Evolutionary conservation across 2,113 vertebrate genomes (phyloP), one percentile per base, ranked within the genome.

Genomic region (Bambusicola thoracicus): DNA sequence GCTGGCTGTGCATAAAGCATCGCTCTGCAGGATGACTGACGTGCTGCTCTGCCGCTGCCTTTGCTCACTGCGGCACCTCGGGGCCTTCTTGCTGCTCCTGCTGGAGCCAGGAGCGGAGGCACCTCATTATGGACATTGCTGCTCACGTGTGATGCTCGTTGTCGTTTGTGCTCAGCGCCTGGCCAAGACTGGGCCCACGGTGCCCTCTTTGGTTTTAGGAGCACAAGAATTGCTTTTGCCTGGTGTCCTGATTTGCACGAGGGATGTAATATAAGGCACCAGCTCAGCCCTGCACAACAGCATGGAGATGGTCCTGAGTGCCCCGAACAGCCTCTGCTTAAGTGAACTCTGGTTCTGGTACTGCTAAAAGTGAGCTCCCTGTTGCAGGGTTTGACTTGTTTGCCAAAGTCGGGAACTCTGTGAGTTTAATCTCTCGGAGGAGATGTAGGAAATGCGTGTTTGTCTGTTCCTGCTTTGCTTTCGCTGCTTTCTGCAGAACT

Each of bases 401-500:
- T 92, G 80, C 85, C 48, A 10, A 20, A 91, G 32, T 30, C 38
- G 8, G 68, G 41, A 49, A 30, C 46, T 55, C 14, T 32, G 13
- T 67, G 32, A 68, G 78, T 48, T 46, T 24, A 70, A 63, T 78
- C 46, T 8, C 74, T 40, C 53, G n/a, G 20, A 21, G 43, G 51
- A 81, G 32, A 32, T 75, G 9, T 11, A 9, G 41, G 19, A 30
- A 72, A n/a, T 44, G 21, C 24, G 32, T 6, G 2, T 87, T 84
- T 7, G 10, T 34, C 78, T 18, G 55, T 18, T 44, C 79, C 58
- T 48, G 56, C 66, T 89, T 76, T 78, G 69, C 75, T 94, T 27
- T 48, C 67, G 62, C 56, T 63, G 30, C 55, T 85, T 84, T 55
- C 56, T 76, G 34, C 68, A 90, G 48, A 89, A 41, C 44, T 27